Conservation (phyloP, 2,888 invertebrate species). For the Agriopis marginaria region DNA sequence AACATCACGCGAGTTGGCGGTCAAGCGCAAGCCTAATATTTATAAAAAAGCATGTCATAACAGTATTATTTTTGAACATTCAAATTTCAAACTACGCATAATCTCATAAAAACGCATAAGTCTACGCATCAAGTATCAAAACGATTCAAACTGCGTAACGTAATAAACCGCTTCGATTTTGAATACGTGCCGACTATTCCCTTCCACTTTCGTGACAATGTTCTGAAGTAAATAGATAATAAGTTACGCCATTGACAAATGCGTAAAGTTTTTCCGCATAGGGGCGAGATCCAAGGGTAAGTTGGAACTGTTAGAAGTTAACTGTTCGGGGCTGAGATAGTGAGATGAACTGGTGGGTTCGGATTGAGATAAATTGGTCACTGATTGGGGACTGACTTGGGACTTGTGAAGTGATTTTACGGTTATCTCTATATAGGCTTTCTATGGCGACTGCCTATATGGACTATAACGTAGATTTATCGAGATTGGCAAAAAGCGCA, state of each 20-base stretch:
- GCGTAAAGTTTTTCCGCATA: slow-evolving; percentile 48
- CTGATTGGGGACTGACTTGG: slow-evolving; percentile 25
- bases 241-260: slow-evolving; percentile 48
- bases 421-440: slow-evolving; percentile 3
- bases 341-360: slow-evolving; percentile 32
- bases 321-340: slow-evolving; percentile 29
- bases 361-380: slow-evolving; percentile 33
- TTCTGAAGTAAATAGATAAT: slow-evolving; percentile 46
- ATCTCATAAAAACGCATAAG: neutral
- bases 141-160: slow-evolving; percentile 8
- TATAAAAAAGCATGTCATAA: no score
- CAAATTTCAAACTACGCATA: no score
- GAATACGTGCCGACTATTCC: slow-evolving; percentile 29
- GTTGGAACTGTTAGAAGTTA: slow-evolving; percentile 32
- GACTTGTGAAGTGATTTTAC: slow-evolving; percentile 14
- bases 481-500: neutral
- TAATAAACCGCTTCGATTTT: slow-evolving; percentile 34
- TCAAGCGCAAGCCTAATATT: no score
- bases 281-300: slow-evolving; percentile 40
- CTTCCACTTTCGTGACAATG: slow-evolving; percentile 33
- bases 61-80: no score
- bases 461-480: neutral
- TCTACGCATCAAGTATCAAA: neutral
- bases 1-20: no score
- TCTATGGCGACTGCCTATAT: neutral